A percentile compares a stretch with the other conserved stretches of the same genome.
phyloP scores from a whole-genome alignment of 2,113 vertebrate genomes.

The Chaetops frenatus region DNA sequence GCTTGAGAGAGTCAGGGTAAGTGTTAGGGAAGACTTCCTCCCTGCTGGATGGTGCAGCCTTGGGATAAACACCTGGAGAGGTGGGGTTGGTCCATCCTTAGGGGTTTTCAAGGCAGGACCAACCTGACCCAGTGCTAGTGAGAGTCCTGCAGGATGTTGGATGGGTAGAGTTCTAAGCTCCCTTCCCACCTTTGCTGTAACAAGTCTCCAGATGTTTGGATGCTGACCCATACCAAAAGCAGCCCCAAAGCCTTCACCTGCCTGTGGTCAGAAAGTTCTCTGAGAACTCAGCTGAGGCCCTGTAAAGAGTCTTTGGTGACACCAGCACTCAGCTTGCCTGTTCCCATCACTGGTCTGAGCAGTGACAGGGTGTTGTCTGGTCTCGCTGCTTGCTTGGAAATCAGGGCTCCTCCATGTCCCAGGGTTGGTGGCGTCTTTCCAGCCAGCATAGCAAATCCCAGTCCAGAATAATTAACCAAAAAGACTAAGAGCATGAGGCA shows the following conservation, averaged over 20 bases:
- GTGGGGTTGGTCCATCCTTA: not conserved
- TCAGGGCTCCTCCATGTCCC: not conserved
- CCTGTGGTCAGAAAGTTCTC: not conserved
- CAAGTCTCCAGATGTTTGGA: not conserved
- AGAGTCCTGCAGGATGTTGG: not conserved
- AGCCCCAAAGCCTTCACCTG: not conserved
- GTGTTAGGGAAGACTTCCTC: not conserved
- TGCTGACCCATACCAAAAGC: not conserved
- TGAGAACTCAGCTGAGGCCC: not conserved
- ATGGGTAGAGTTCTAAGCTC: not conserved
- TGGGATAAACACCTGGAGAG: not conserved
- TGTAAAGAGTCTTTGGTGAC: not conserved
- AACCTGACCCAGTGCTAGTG: not conserved
- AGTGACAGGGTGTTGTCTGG: not conserved
- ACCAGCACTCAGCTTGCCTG: not conserved
- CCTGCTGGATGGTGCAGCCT: not conserved
- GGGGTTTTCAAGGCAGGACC: not conserved
- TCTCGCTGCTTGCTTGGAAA: not conserved
- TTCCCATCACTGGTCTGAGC: fast-evolving
- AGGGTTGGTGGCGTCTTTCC: not conserved
- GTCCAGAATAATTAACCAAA: not conserved
- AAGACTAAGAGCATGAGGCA: not conserved
- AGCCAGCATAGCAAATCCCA: not conserved
- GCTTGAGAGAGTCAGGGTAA: not conserved
- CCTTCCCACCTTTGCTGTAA: fast-evolving